Conservation (phyloP, 64 coral and sea anemone genomes). For the Montipora foliosa region DNA sequence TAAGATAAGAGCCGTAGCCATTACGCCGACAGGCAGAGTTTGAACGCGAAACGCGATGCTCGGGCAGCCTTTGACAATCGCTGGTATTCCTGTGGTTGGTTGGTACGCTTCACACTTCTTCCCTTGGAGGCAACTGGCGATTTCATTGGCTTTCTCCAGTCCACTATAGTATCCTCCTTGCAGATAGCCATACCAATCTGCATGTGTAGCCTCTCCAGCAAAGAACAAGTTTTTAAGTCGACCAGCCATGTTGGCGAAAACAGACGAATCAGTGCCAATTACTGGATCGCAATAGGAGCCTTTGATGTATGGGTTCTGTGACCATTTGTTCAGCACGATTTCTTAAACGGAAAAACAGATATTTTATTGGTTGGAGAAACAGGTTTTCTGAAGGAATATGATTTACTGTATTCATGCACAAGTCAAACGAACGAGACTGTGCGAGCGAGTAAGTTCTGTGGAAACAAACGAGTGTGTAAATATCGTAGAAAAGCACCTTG, state of each 20-base stretch:
- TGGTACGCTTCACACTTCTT: background rate
- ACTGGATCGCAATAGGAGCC: slow-evolving; percentile 33
- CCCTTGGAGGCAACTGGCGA: background rate
- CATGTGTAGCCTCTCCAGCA: background rate
- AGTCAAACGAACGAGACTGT: background rate
- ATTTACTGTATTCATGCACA: no score
- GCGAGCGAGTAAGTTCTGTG: background rate
- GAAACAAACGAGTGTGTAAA: no score
- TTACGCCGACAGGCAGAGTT: background rate
- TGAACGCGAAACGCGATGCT: background rate
- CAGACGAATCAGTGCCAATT: background rate
- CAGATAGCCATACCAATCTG: slow-evolving; percentile 52
- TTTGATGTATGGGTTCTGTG: slow-evolving; percentile 2
- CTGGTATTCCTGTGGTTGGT: background rate
- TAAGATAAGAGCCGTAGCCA: background rate
- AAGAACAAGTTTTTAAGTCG: background rate
- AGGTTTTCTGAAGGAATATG: no score
- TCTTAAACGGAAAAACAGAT: background rate
- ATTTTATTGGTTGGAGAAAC: background rate
- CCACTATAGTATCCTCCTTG: slow-evolving; percentile 47
- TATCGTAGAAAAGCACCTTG: no score
- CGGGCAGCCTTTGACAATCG: background rate
- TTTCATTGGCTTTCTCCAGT: background rate
- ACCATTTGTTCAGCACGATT: slow-evolving; percentile 19
- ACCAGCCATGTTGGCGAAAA: background rate